A percentile compares a stretch with the other conserved stretches of the same genome.
Evolutionary conservation across 2,113 vertebrate genomes (phyloP).

Genomic region (Isurus oxyrinchus): DNA sequence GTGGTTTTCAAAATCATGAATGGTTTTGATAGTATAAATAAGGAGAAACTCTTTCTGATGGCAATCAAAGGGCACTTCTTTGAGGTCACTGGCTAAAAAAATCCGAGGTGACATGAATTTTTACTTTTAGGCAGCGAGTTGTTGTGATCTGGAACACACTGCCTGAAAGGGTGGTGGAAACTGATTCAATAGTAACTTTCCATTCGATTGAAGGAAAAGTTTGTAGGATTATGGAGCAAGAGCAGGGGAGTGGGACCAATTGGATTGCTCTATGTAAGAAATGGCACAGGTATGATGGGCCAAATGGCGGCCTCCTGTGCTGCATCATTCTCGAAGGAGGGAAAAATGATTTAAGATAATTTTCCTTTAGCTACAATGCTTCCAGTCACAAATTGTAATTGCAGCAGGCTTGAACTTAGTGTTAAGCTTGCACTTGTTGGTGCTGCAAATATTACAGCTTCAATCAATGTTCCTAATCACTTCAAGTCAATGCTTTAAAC

Average conservation of each 20-base stretch:
- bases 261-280: too few species aligned
- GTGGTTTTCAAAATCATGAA: too few species aligned
- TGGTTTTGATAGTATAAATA: neutral
- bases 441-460: neutral
- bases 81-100: neutral
- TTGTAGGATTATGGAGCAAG: neutral
- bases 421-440: neutral
- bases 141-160: too few species aligned
- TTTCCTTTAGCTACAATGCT: neutral
- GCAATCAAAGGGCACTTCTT: neutral
- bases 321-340: neutral
- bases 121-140: neutral
- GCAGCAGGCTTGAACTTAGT: neutral
- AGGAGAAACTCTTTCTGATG: too few species aligned
- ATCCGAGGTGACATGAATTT: too few species aligned
- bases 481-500: neutral
- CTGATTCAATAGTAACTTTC: neutral
- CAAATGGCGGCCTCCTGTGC: neutral
- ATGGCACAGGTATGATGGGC: neutral
- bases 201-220: neutral
- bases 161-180: too few species aligned
- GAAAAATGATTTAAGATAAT: neutral
- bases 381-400: neutral
- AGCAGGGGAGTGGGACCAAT: neutral
- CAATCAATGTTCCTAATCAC: neutral